A percentile compares a stretch with the other conserved stretches of the same genome.
Conservation (phyloP, 2,888 invertebrate species). For the Phyllotreta cruciferae region DNA sequence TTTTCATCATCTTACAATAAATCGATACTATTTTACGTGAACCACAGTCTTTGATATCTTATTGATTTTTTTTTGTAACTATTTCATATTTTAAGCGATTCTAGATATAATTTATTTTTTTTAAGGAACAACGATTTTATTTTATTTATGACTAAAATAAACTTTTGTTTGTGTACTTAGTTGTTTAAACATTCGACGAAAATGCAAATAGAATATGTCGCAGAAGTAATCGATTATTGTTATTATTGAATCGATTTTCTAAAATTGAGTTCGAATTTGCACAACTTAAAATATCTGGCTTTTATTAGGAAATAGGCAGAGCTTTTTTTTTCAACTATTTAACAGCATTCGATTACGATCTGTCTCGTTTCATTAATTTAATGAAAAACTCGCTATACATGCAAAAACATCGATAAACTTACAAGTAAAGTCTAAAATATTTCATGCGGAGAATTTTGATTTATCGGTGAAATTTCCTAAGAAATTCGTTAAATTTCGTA, state of each 20-base stretch:
- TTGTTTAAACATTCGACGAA: no score
- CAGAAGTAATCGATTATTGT: no score
- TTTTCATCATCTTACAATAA: slow-evolving; percentile 29
- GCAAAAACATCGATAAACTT: slow-evolving; percentile 5
- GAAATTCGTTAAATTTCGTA: no score
- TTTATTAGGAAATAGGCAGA: neutral
- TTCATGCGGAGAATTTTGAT: no score
- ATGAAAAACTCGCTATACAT: slow-evolving; percentile 7
- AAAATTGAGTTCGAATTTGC: no score
- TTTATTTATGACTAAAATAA: neutral
- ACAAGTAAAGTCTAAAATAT: no score
- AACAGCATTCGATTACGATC: no score
- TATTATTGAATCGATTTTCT: no score
- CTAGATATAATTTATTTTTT: slow-evolving; percentile 18
- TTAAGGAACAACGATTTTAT: slow-evolving; percentile 17
- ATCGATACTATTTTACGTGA: slow-evolving; percentile 33
- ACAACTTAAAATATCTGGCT: no score
- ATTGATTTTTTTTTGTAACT: slow-evolving; percentile 34
- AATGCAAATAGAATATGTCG: no score
- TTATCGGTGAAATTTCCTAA: no score
- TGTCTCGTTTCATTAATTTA: neutral
- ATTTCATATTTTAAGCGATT: slow-evolving; percentile 27
- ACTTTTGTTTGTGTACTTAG: no score
- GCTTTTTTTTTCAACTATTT: neutral
- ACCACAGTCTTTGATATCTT: slow-evolving; percentile 46